phyloP scores from a whole-genome alignment of 2,113 vertebrate species.

The Eubucco bourcierii region DNA sequence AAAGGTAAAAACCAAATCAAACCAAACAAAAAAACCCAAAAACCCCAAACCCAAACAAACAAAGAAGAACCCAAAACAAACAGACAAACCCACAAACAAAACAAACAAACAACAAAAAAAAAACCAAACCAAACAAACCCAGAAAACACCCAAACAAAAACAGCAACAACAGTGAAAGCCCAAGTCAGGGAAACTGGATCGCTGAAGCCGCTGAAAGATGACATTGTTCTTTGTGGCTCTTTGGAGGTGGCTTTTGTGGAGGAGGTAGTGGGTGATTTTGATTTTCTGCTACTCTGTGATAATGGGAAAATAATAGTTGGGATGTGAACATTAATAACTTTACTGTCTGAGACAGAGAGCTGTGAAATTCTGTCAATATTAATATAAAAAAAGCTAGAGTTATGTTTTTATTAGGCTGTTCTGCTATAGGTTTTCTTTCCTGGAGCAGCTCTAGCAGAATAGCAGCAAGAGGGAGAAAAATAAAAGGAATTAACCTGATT shows the following conservation, averaged over 20 bases:
- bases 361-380: conserved; percentile 23
- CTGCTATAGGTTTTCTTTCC: conserved; percentile 7
- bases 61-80: no score
- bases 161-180: no score
- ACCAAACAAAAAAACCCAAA: no score
- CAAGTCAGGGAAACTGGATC: neutral
- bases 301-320: conserved; percentile 10
- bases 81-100: no score
- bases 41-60: neutral
- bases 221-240: neutral
- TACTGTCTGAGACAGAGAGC: neutral
- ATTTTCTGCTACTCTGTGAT: neutral
- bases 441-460: neutral
- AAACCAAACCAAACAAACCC: no score
- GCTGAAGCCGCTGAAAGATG: neutral
- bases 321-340: conserved; percentile 23
- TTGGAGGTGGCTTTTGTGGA: neutral
- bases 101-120: no score
- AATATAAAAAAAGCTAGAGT: neutral
- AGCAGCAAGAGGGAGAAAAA: conserved; percentile 31
- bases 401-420: conserved; percentile 27
- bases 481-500: conserved; percentile 19
- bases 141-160: no score
- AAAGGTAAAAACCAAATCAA: neutral
- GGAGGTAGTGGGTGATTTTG: conserved; percentile 20